Base-by-base conservation (phyloP, 1,140 invertebrate genomes). In the Achatina immaculata region DNA sequence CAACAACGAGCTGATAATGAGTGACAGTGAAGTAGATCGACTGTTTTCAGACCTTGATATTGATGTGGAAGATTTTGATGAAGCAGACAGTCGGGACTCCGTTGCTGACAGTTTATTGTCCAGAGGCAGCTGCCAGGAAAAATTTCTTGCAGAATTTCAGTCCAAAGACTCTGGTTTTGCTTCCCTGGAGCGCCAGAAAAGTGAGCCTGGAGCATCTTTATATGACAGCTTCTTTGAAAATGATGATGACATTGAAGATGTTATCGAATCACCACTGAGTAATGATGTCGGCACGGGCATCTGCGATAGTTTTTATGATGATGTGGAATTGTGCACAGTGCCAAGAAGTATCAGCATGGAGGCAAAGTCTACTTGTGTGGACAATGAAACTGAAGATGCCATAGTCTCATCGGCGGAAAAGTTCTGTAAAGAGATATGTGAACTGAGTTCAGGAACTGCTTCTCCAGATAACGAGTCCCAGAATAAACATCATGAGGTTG, bases 121-220 rank as follows among this genome's bases (percentile, higher is more conserved):
- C 38, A 71, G 38, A 24, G 40, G 21, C 42, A 45, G 24, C 9
- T 34, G 34, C 14, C 36, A 9, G 51, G 58, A 55, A 14, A 45
- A 40, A 42, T 78, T 45, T 68, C 28, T 78, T 51, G 68, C 58
- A 48, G 55, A 48, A 28, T 36, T 42, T 14, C 21, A 51, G 68
- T 81, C 69, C 19, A 74, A 76, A 40, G 72, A 75, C 68, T 75
- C 73, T 40, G 80, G 72, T 6, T 81, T 69, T 55, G 72, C 72
- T 43, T 75, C 62, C 3, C 28, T 81, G 31, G 72, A 76, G 36
- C 62, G 62, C 16, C 51, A 75, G 34, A 31, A 24, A n/a, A 42
- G 79, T 45, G 48, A 43, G 21, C 24, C 43, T 16, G n/a, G 40
- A 24, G n/a, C n/a, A n/a, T 34, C 65, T 21, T 74, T 34, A 51